phyloP scores from a whole-genome alignment of 2,797 vertebrate genomes.

The Oryzias sinensis region DNA sequence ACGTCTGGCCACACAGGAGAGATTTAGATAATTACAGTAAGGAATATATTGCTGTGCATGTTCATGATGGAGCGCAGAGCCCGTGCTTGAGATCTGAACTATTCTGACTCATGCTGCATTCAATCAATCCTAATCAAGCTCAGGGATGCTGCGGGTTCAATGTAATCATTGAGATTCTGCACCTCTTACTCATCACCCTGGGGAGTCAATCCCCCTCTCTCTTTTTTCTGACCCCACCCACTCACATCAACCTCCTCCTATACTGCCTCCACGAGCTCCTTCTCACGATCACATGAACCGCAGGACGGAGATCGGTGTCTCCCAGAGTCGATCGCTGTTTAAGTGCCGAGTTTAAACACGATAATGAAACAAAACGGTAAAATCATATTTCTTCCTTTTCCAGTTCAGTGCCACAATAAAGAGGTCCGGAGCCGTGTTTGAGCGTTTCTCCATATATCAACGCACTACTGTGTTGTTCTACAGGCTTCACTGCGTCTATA shows the following conservation, averaged over 20 bases:
- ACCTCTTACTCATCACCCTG: constrained; percentile 45
- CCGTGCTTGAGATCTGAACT: constrained; percentile 40
- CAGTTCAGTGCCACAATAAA: background rate
- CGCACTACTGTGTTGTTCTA: constrained; percentile 17
- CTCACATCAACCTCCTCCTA: constrained; percentile 44
- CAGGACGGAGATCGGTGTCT: constrained; percentile 55
- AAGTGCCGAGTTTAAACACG: constrained; percentile 10
- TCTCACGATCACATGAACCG: constrained; percentile 28
- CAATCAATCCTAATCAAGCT: constrained; percentile 71
- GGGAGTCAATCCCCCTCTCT: constrained; percentile 46
- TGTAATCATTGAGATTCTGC: constrained; percentile 73
- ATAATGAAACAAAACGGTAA: constrained; percentile 6
- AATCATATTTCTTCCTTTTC: background rate
- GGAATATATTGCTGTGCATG: too few species aligned
- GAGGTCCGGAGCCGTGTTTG: constrained; percentile 10
- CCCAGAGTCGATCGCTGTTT: constrained; percentile 30
- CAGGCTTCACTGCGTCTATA: constrained; percentile 21
- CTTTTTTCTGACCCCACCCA: constrained; percentile 48
- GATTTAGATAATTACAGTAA: too few species aligned
- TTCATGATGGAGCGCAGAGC: background rate
- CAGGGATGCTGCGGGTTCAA: constrained; percentile 63
- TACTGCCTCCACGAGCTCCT: constrained; percentile 24
- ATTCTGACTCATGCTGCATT: constrained; percentile 46
- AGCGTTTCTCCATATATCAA: constrained; percentile 12
- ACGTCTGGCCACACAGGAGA: too few species aligned